Evolutionary conservation across 2,888 invertebrate species (phyloP).

Genomic region (Tineola bisselliella): DNA sequence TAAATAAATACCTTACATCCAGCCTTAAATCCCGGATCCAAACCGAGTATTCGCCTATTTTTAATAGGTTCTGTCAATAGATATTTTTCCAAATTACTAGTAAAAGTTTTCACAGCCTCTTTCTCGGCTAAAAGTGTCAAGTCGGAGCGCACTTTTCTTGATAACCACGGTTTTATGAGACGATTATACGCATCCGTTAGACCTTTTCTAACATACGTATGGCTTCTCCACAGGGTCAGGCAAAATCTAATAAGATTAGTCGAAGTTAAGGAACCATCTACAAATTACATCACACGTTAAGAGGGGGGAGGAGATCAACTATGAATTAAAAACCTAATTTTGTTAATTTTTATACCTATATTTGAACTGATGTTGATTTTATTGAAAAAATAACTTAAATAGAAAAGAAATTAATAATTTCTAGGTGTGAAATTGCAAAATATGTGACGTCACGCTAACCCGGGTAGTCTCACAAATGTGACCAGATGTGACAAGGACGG

Average conservation of each 20-base stretch:
- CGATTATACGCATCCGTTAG: conserved; percentile 51
- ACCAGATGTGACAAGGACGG: too few species aligned
- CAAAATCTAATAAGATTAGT: conserved; percentile 40
- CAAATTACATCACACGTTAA: too few species aligned
- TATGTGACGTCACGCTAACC: too few species aligned
- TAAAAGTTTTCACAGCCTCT: conserved; percentile 87
- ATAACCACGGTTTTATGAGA: conserved; percentile 70
- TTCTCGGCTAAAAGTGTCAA: conserved; percentile 80
- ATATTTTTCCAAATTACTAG: conserved; percentile 83
- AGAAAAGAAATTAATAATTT: too few species aligned
- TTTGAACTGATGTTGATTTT: too few species aligned
- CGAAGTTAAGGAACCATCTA: too few species aligned
- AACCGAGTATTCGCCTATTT: conserved; percentile 80
- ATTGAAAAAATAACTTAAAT: too few species aligned
- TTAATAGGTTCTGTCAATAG: conserved; percentile 83
- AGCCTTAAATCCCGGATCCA: conserved; percentile 90
- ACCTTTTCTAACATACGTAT: conserved; percentile 48
- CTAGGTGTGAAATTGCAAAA: too few species aligned
- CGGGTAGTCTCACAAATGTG: too few species aligned
- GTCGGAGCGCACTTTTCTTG: conserved; percentile 75
- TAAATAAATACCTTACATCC: conserved; percentile 91
- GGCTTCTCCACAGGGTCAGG: conserved; percentile 44
- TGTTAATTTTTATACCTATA: too few species aligned
- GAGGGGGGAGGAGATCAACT: too few species aligned
- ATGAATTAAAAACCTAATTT: too few species aligned